These are phyloP conservation scores for Acronicta leporina DNA, from an alignment of 2,888 invertebrate species.

Conservation along the genomic window DNA sequence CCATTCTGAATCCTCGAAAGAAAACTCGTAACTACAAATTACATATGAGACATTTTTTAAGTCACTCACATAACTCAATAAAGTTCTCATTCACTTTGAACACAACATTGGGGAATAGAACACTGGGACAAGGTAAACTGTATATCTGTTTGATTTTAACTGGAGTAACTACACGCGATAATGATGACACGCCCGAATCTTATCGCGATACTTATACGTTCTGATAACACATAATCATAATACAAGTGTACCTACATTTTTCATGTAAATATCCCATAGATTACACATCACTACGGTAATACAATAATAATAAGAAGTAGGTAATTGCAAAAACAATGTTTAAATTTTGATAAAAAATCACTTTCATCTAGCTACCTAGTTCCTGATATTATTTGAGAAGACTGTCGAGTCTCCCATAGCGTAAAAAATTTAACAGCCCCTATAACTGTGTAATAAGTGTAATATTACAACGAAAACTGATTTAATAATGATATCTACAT, in stretches of 20 bases:
- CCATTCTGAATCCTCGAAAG: constrained; percentile 30
- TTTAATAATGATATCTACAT: too few relatives aligned
- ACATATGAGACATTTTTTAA: constrained; percentile 5
- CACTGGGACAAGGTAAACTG: constrained; percentile 18
- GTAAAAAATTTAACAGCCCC: too few relatives aligned
- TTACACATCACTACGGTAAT: background rate
- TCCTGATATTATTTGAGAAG: too few relatives aligned
- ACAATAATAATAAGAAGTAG: too few relatives aligned
- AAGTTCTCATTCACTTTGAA: constrained; percentile 8
- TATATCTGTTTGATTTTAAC: constrained; percentile 29
- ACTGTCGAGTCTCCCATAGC: too few relatives aligned
- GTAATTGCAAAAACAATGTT: too few relatives aligned
- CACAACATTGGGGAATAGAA: background rate
- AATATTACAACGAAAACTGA: too few relatives aligned
- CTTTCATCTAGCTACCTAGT: too few relatives aligned
- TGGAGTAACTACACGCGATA: constrained; percentile 20
- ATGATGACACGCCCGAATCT: constrained; percentile 48
- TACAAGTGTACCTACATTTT: constrained; percentile 14
- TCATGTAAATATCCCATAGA: constrained; percentile 22
- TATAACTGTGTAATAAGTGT: too few relatives aligned
- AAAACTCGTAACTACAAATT: constrained; percentile 1
- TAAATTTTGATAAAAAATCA: too few relatives aligned
- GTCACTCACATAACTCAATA: constrained; percentile 4
- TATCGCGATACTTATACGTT: constrained; percentile 47
- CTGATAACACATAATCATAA: constrained; percentile 38